phyloP scores from a whole-genome alignment of 2,797 vertebrate species.

The Halcyon badia region DNA sequence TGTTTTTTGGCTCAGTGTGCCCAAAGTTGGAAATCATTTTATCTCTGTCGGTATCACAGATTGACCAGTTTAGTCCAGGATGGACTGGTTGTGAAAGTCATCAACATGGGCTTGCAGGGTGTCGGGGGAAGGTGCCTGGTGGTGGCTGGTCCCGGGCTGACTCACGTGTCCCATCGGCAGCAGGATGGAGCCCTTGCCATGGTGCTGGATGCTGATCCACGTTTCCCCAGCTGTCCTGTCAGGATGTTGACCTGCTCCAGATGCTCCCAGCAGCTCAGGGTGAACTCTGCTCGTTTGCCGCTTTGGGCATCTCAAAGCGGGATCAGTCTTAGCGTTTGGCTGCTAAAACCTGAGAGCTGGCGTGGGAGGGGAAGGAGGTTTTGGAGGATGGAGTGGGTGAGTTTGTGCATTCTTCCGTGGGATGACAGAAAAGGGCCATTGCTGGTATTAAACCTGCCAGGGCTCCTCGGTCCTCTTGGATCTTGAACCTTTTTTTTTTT shows the following conservation, averaged over 20 bases:
- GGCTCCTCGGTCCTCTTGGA: neutral
- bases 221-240: fast-evolving
- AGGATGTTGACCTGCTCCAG: fast-evolving
- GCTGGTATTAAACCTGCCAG: neutral
- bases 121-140: neutral
- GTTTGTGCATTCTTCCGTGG: neutral
- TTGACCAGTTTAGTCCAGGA: neutral
- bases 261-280: neutral
- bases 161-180: fast-evolving
- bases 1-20: neutral
- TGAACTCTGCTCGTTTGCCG: neutral
- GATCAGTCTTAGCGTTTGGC: neutral
- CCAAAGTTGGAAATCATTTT: neutral
- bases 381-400: neutral
- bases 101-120: neutral
- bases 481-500: neutral
- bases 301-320: neutral
- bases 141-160: neutral
- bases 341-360: neutral
- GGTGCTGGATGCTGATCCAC: fast-evolving
- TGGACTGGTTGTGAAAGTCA: neutral
- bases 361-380: neutral
- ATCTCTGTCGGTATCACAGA: neutral
- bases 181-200: neutral
- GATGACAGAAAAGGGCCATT: neutral